Percentiles rank a stretch among this genome's conserved stretches.
These are phyloP conservation scores for Columbina picui DNA, from an alignment of 2,113 vertebrate genomes.

Conservation along the genomic window DNA sequence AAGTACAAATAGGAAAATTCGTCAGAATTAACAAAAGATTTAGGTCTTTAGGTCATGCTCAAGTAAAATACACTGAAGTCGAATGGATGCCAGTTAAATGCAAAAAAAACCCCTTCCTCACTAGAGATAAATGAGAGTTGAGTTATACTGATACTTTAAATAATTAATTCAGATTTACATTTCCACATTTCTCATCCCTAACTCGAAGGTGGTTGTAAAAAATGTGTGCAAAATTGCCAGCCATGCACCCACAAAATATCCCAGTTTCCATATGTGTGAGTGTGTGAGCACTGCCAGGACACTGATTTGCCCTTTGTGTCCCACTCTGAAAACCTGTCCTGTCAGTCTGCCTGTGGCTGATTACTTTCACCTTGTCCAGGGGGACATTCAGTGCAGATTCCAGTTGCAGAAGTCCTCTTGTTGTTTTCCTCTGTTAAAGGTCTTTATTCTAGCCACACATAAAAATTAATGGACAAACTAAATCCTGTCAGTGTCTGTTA, in stretches of 20 bases:
- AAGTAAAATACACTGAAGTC: background rate
- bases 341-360: background rate
- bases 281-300: fast-evolving
- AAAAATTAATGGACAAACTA: background rate
- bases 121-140: background rate
- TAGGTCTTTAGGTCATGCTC: background rate
- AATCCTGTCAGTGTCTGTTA: background rate
- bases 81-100: background rate
- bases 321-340: background rate
- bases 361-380: background rate
- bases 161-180: background rate
- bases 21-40: background rate
- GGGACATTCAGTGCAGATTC: fast-evolving
- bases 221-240: background rate
- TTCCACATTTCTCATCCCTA: background rate
- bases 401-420: background rate
- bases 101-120: background rate
- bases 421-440: background rate
- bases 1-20: background rate
- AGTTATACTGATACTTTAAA: background rate
- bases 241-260: background rate
- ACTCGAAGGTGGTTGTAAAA: background rate
- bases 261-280: fast-evolving
- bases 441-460: background rate
- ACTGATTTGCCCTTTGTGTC: background rate